These are phyloP conservation scores for Pangasius djambal DNA, from an alignment of 2,797 vertebrate species.

Conservation along the genomic window DNA sequence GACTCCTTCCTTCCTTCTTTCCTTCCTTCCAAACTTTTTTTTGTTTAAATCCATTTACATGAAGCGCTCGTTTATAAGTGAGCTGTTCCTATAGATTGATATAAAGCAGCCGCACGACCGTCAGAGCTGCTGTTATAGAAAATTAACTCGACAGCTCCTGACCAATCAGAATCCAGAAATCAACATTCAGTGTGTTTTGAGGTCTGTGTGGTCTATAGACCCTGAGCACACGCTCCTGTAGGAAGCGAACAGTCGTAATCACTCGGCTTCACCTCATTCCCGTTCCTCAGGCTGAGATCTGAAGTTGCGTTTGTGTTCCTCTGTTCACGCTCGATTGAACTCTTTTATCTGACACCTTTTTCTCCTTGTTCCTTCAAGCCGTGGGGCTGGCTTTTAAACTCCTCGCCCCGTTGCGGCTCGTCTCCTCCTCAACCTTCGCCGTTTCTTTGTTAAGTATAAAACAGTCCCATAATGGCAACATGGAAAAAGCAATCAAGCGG, in stretches of 20 bases:
- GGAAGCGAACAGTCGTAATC: not conserved
- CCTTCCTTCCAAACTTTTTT: too few relatives aligned
- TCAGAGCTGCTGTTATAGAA: not conserved
- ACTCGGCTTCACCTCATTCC: not conserved
- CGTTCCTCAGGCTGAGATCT: not conserved
- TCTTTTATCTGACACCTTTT: constrained; percentile 4
- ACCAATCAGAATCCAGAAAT: not conserved
- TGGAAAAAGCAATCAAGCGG: constrained; percentile 58
- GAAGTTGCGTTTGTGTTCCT: not conserved
- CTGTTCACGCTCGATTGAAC: not conserved
- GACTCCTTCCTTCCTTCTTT: not conserved
- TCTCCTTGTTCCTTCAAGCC: constrained; percentile 39
- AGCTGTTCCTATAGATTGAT: not conserved
- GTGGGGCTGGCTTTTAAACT: constrained; percentile 24
- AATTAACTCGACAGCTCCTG: not conserved
- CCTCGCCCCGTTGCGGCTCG: not conserved
- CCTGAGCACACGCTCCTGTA: not conserved
- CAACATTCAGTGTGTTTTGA: not conserved
- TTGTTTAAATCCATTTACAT: not conserved
- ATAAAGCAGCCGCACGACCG: not conserved
- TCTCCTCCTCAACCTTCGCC: constrained; percentile 29
- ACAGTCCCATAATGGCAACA: constrained; percentile 56
- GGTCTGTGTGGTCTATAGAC: not conserved
- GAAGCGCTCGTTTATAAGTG: not conserved
- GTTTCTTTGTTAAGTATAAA: constrained; percentile 57